Evolutionary conservation across 2,113 vertebrate genomes (phyloP).

Genomic region (Rynchops niger): DNA sequence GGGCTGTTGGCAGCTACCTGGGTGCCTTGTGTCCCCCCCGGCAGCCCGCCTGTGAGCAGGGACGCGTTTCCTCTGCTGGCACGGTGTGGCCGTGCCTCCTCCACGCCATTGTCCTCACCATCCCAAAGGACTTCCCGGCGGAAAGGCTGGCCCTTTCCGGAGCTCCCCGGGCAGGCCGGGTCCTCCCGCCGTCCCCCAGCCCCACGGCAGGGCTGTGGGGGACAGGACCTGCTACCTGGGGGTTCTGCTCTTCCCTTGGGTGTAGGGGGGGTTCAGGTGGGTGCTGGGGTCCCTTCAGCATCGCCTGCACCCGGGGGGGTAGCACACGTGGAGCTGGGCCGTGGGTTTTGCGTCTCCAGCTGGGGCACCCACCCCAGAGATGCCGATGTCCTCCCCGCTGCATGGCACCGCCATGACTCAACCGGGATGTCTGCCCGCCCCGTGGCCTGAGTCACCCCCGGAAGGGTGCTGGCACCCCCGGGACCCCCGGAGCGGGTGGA

Average conservation of each 20-base stretch:
- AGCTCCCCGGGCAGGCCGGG: not conserved
- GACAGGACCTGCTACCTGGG: no score
- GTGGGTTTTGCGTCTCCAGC: not conserved
- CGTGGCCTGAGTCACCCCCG: not conserved
- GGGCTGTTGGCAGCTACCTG: not conserved
- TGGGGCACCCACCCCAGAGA: not conserved
- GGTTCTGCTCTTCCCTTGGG: not conserved
- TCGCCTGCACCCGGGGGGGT: not conserved
- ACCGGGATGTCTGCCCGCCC: not conserved
- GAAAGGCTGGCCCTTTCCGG: conserved; percentile 31
- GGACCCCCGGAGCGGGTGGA: not conserved
- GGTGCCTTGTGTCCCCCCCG: not conserved
- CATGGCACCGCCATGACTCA: not conserved
- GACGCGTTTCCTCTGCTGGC: not conserved
- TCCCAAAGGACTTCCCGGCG: not conserved
- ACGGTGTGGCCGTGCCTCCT: not conserved
- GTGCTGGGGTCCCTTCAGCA: not conserved
- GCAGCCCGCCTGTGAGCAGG: not conserved
- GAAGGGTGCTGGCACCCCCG: not conserved
- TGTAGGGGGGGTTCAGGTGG: no score
- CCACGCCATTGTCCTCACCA: not conserved
- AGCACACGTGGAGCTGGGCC: not conserved
- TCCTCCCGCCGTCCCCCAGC: not conserved
- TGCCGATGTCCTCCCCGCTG: not conserved
- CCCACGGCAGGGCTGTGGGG: accelerated